Percentiles rank a stretch among this genome's conserved stretches.
Conservation (phyloP, 2,113 vertebrate genomes). For the Saguinus imperator region DNA sequence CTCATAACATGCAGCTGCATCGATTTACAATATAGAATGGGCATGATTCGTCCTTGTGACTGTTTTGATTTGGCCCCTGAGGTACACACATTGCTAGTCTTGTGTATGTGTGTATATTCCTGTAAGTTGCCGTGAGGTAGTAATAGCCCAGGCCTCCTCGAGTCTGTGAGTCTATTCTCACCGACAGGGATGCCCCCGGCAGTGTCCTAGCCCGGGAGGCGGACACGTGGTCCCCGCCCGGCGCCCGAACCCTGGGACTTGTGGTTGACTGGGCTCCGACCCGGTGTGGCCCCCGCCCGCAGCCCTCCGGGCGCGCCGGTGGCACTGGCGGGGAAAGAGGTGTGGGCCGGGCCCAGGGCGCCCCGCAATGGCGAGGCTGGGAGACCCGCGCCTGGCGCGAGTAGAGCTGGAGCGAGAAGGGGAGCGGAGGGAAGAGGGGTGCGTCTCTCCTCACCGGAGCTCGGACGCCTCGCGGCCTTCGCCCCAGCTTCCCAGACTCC, state of each 20-base stretch:
- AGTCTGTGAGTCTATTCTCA: not conserved
- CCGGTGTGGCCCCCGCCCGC: not conserved
- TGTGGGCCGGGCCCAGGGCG: not conserved
- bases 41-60: not conserved
- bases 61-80: not conserved
- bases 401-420: not conserved
- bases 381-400: not conserved
- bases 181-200: not conserved
- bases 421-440: rapidly evolving
- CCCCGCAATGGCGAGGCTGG: not conserved
- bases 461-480: too few relatives aligned
- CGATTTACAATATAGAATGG: not conserved
- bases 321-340: too few relatives aligned
- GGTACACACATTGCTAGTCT: not conserved
- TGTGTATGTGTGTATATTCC: not conserved
- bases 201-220: not conserved
- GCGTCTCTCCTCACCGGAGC: not conserved
- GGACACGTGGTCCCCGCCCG: rapidly evolving
- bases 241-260: not conserved
- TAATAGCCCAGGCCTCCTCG: not conserved
- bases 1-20: not conserved
- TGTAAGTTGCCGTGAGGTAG: not conserved
- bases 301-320: rapidly evolving
- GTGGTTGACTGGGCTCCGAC: too few relatives aligned
- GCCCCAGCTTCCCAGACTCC: not conserved